Conservation (phyloP, 1,140 invertebrate genomes). For the Drosophila pseudoananassae region DNA sequence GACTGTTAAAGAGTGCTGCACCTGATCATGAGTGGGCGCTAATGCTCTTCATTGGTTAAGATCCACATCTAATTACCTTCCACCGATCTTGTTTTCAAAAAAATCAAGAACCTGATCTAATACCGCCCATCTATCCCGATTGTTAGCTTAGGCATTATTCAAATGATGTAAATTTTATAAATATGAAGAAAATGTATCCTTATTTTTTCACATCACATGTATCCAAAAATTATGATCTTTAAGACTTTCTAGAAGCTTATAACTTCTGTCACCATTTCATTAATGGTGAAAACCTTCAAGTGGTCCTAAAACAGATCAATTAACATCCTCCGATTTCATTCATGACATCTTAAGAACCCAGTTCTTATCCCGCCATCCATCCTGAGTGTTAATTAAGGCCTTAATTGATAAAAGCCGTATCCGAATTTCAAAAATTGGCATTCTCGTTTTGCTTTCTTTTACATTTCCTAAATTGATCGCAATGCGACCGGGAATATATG, state of each 20-base stretch:
- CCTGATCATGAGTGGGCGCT: conserved; percentile 21
- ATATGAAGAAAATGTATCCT: no score
- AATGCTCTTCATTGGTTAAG: conserved; percentile 6
- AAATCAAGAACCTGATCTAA: background rate
- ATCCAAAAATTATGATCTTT: no score
- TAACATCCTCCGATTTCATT: conserved; percentile 16
- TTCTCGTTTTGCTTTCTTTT: conserved; percentile 33
- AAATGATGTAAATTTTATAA: no score
- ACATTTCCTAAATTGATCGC: conserved; percentile 66
- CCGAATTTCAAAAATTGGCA: conserved; percentile 38
- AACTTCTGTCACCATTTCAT: no score
- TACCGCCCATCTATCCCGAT: no score
- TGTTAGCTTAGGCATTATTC: no score
- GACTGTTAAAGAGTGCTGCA: conserved; percentile 17
- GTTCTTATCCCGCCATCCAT: background rate
- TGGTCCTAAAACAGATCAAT: conserved; percentile 13
- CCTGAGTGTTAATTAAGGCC: conserved; percentile 19
- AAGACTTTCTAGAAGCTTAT: no score
- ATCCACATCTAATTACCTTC: background rate
- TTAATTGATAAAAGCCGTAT: conserved; percentile 64
- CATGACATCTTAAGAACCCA: conserved; percentile 5
- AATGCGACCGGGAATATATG: background rate
- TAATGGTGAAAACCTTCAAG: background rate
- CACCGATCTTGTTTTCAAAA: background rate
- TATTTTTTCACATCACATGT: no score